Evolutionary conservation across 2,888 invertebrate genomes (phyloP), one percentile per base, ranked within the genome.

Genomic region (Eutolmus rufibarbis): DNA sequence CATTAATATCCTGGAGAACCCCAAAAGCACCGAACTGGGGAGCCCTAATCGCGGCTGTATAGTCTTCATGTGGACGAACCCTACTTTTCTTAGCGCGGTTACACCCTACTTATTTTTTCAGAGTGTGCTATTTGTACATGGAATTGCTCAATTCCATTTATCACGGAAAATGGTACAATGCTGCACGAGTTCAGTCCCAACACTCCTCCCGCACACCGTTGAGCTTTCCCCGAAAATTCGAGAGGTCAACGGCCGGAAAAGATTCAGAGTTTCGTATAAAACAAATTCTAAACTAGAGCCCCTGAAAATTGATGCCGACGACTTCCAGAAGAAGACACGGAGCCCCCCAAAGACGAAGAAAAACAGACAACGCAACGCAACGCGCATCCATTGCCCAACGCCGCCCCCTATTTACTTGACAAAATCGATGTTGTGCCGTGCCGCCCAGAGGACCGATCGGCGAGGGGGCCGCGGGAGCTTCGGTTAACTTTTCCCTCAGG

Each of bases 61-160:
- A 51, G 19, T n/a, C n/a, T 37, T 23, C 37, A 66, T 82, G 57
- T 82, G 57, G 82, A 40, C 19, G 82, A 82, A 82, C 82, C 66
- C 66, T 66, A 57, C 37, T 66, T 82, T 37, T 57, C 82, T 81
- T 56, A 56, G 34, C 57, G n/a, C 31, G 82, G 82, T 57, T 82
- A 82, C 82, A 82, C 82, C 82, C 82, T 82, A 66, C 12, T 82
- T 82, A 82, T 82, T 82, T 82, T 66, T 46, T 23, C 82, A 57
- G 40, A 81, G 34, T 34, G 46, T 79, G 79, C 79, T 79, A 51
- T 46, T 79, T 51, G 82, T 82, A 82, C 66, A 82, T 82, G 57
- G 23, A 34, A 37, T 82, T 82, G 34, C 82, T 82, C 66, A 31
- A 82, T 82, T 66, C 57, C 37, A 82, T 82, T 82, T 57, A 82